Percentiles rank a stretch among this genome's conserved stretches.
Evolutionary conservation across 2,888 invertebrate species (phyloP).

Genomic region (Auanema sp.): DNA sequence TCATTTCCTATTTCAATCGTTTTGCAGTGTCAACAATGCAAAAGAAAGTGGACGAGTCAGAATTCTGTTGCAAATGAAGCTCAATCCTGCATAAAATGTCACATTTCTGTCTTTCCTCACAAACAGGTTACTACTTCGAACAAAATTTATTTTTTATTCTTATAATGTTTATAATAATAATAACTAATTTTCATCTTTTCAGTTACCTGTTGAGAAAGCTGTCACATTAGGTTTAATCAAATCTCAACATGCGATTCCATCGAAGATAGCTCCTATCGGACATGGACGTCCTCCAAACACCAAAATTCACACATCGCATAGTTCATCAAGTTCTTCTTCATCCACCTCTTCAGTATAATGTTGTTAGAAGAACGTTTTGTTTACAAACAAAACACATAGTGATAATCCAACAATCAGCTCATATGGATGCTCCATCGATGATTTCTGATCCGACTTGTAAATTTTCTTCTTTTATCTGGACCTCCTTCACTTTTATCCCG

Average conservation of each 20-base stretch:
- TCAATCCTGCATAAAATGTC: conserved; percentile 63
- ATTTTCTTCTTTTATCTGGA: no score
- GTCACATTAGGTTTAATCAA: conserved; percentile 60
- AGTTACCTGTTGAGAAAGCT: conserved; percentile 63
- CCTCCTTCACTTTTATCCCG: no score
- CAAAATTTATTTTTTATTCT: neutral
- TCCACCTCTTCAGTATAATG: no score
- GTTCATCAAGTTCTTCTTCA: no score
- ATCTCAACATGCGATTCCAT: conserved; percentile 49
- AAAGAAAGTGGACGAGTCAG: conserved; percentile 50
- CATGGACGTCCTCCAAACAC: conserved; percentile 46
- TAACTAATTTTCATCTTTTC: conserved; percentile 19
- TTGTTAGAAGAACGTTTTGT: no score
- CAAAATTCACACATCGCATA: no score
- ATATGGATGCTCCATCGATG: no score
- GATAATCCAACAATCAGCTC: no score
- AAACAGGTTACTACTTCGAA: conserved; percentile 52
- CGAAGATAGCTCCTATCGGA: conserved; percentile 61
- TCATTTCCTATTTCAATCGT: neutral
- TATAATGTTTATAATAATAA: no score
- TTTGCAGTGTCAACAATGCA: conserved; percentile 42
- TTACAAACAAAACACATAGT: no score
- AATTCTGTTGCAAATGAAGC: conserved; percentile 63
- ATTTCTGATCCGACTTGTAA: no score
- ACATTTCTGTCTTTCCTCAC: conserved; percentile 62